Evolutionary conservation across 1,140 invertebrate genomes (phyloP).

Genomic region (Pseudoatta argentina): DNA sequence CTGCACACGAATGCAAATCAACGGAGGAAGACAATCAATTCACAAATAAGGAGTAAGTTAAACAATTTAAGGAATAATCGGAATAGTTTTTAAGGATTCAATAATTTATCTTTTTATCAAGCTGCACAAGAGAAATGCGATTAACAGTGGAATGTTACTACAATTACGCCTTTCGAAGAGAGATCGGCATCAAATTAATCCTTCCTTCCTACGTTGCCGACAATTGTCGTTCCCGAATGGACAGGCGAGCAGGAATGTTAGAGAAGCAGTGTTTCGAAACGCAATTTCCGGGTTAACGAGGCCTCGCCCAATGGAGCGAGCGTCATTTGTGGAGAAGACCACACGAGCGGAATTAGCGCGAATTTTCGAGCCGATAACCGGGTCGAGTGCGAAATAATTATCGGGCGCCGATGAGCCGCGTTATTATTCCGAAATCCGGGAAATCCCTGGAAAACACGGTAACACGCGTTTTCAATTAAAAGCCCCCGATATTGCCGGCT

Average conservation of each 20-base stretch:
- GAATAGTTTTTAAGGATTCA: neutral
- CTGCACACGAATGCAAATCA: neutral
- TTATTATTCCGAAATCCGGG: constrained; percentile 66
- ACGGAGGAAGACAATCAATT: neutral
- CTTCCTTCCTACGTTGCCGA: constrained; percentile 45
- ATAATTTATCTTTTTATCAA: neutral
- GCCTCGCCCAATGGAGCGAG: constrained; percentile 45
- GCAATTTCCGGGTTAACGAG: constrained; percentile 67
- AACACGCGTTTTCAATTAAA: constrained; percentile 68
- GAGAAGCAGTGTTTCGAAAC: constrained; percentile 58
- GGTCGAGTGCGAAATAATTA: constrained; percentile 69
- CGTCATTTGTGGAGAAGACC: constrained; percentile 54
- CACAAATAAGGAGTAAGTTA: neutral
- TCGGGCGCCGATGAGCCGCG: constrained; percentile 62
- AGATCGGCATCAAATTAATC: constrained; percentile 56
- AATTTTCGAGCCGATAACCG: constrained; percentile 63
- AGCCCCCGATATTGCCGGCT: constrained; percentile 46
- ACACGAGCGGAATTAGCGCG: constrained; percentile 59
- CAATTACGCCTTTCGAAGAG: constrained; percentile 37
- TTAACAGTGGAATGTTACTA: neutral
- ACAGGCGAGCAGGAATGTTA: constrained; percentile 2
- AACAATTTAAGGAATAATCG: neutral
- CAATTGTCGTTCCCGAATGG: constrained; percentile 53
- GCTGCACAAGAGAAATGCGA: constrained; percentile 5
- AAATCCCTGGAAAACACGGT: constrained; percentile 61